phyloP scores from a whole-genome alignment of 2,797 vertebrate species.

The Argyrosomus regius region DNA sequence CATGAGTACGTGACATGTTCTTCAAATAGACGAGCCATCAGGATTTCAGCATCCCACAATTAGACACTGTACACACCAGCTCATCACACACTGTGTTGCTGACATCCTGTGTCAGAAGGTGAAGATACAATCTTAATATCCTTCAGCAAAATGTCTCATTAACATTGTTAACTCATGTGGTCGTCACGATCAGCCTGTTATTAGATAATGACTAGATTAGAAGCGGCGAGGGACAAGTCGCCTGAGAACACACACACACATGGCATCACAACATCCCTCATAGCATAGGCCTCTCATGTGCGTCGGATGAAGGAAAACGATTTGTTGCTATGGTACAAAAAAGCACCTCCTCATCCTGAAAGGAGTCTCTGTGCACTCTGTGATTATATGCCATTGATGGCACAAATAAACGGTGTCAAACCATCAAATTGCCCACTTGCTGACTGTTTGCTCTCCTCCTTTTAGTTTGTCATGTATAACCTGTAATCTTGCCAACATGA shows the following conservation, averaged over 20 bases:
- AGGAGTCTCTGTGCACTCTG: slow-evolving; percentile 29
- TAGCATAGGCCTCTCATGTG: slow-evolving; percentile 3
- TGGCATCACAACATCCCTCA: slow-evolving; percentile 6
- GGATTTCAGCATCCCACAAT: slow-evolving; percentile 40
- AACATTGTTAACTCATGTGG: slow-evolving; percentile 56
- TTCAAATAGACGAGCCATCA: slow-evolving; percentile 37
- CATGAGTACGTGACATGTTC: slow-evolving; percentile 20
- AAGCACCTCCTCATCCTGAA: slow-evolving; percentile 36
- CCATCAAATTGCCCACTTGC: slow-evolving; percentile 31
- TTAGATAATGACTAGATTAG: slow-evolving; percentile 64
- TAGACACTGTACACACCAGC: slow-evolving; percentile 32
- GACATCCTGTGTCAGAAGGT: slow-evolving; percentile 61
- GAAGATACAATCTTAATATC: slow-evolving; percentile 61
- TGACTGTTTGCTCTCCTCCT: slow-evolving; percentile 7
- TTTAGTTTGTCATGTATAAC: slow-evolving; percentile 32
- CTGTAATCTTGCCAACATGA: slow-evolving; percentile 29
- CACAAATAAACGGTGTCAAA: slow-evolving; percentile 64
- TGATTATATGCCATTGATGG: slow-evolving; percentile 53
- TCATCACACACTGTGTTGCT: slow-evolving; percentile 31
- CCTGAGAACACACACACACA: slow-evolving; percentile 9
- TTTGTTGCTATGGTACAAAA: slow-evolving; percentile 31
- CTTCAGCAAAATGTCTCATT: slow-evolving; percentile 69
- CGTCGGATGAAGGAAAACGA: slow-evolving; percentile 11
- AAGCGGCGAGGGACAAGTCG: slow-evolving; percentile 22
- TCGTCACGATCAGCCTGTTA: slow-evolving; percentile 44